These are phyloP conservation scores for Melanotaenia duboulayi DNA, from an alignment of 2,113 vertebrate species.

Conservation along the genomic window DNA sequence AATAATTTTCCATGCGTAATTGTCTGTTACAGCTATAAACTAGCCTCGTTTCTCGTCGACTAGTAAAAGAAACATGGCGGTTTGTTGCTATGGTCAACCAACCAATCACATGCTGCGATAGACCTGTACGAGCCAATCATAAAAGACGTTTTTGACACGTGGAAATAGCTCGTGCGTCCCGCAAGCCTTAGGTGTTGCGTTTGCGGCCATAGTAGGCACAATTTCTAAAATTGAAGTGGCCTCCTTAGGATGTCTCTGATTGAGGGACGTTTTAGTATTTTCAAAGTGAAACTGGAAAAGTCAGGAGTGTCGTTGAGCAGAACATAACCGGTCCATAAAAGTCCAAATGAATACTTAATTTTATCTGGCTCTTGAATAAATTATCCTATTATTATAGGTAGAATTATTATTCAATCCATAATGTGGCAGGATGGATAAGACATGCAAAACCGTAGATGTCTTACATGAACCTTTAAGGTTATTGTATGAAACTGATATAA, in stretches of 20 bases:
- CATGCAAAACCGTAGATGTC: too few species aligned
- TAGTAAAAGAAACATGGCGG: conserved; percentile 77
- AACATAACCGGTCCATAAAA: neutral
- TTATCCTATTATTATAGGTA: too few species aligned
- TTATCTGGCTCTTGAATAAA: neutral
- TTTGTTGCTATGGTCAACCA: conserved; percentile 68
- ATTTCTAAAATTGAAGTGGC: neutral
- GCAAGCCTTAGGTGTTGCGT: neutral
- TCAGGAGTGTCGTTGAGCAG: neutral
- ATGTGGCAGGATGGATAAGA: too few species aligned
- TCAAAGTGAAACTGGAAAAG: neutral
- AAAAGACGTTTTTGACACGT: conserved; percentile 81
- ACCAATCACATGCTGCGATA: conserved; percentile 75
- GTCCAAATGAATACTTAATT: neutral
- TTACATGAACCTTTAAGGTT: too few species aligned
- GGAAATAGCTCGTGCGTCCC: conserved; percentile 47
- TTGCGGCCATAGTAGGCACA: neutral
- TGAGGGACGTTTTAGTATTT: neutral
- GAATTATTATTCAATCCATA: too few species aligned
- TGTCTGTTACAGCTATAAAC: conserved; percentile 29
- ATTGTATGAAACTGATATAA: too few species aligned
- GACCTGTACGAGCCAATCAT: conserved; percentile 70
- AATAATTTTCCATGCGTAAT: conserved; percentile 1
- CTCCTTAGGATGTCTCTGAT: neutral
- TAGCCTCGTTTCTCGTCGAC: conserved; percentile 44